These are phyloP conservation scores for Silurus aristotelis DNA, from an alignment of 2,797 vertebrate genomes.

Conservation along the genomic window DNA sequence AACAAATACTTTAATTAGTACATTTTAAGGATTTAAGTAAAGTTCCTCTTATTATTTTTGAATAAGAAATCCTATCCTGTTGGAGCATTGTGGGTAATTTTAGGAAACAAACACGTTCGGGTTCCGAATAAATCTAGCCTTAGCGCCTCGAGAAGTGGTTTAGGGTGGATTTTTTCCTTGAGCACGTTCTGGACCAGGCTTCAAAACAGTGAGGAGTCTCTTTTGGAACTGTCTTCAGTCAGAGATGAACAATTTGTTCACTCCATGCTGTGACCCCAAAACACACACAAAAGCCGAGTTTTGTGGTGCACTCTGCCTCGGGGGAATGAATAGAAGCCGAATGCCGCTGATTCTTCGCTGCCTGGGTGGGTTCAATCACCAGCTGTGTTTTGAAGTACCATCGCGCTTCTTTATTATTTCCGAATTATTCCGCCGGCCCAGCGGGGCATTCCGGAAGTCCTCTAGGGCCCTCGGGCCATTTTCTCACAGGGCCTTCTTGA, in stretches of 20 bases:
- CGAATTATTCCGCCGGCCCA: slow-evolving; percentile 59
- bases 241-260: slow-evolving; percentile 32
- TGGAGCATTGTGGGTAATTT: neutral
- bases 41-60: neutral
- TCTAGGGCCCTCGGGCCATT: slow-evolving; percentile 61
- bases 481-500: slow-evolving; percentile 55
- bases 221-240: slow-evolving; percentile 3
- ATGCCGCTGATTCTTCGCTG: slow-evolving; percentile 33
- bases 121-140: too few species aligned
- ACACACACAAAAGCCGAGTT: slow-evolving; percentile 47
- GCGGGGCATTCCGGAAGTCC: slow-evolving; percentile 52
- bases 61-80: neutral
- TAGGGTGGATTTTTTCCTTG: neutral
- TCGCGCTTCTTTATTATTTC: slow-evolving; percentile 65
- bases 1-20: neutral
- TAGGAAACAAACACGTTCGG: neutral
- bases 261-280: slow-evolving; percentile 33
- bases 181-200: neutral
- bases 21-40: neutral
- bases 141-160: too few species aligned
- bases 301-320: slow-evolving; percentile 33
- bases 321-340: slow-evolving; percentile 39
- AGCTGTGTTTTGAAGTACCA: slow-evolving; percentile 69
- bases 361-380: slow-evolving; percentile 58
- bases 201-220: neutral